Percentiles rank a stretch among this genome's conserved stretches.
These are phyloP conservation scores for Colaptes auratus DNA, from an alignment of 2,113 vertebrate species.

Conservation along the genomic window DNA sequence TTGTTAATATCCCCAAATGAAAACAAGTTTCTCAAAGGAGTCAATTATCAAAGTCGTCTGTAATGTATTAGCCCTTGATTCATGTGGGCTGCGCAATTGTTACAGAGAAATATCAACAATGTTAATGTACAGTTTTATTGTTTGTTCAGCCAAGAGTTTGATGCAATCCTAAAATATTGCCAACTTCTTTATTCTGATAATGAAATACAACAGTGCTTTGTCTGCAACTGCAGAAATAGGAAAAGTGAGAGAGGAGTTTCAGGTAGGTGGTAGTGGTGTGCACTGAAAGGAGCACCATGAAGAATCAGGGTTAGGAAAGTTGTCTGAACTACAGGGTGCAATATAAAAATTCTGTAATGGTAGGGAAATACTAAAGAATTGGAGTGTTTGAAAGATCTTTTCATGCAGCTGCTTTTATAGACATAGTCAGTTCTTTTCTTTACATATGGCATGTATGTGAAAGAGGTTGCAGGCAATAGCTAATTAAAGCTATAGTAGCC, in stretches of 20 bases:
- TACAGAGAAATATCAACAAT: not conserved
- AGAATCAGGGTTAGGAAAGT: not conserved
- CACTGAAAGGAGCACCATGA: not conserved
- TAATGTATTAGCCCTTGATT: not conserved
- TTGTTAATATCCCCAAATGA: not conserved
- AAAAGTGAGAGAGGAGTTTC: not conserved
- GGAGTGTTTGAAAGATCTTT: not conserved
- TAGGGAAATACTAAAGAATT: not conserved
- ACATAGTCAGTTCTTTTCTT: not conserved
- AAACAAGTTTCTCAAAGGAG: not conserved
- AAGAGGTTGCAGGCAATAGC: not conserved
- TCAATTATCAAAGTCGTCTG: slow-evolving; percentile 36
- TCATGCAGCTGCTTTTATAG: not conserved
- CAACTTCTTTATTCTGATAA: not conserved
- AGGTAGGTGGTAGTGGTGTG: not conserved
- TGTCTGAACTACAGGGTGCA: not conserved
- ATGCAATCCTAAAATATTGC: not conserved
- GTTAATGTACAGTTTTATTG: not conserved
- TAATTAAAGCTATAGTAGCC: not conserved
- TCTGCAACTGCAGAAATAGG: not conserved
- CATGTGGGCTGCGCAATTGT: not conserved
- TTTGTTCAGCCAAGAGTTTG: not conserved
- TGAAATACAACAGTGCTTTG: not conserved
- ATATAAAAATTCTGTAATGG: not conserved
- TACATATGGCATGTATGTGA: not conserved